A percentile compares a stretch with the other conserved stretches of the same genome.
phyloP scores from a whole-genome alignment of 2,113 vertebrate genomes.

The Fulmarus glacialis region DNA sequence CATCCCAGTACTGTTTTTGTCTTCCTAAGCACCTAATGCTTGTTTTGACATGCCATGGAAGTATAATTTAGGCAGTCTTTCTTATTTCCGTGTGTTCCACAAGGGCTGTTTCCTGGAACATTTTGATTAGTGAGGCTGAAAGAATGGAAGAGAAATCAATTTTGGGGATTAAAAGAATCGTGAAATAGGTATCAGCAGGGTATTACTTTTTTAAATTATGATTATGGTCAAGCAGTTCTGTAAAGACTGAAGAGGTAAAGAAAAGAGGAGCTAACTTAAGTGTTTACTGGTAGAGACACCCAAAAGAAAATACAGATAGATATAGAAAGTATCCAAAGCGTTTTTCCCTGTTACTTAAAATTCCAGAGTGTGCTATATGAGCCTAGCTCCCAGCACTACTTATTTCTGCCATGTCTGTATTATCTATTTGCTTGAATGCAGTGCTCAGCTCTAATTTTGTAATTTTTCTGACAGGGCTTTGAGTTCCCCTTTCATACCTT shows the following conservation, averaged over 20 bases:
- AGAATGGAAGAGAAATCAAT: neutral
- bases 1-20: neutral
- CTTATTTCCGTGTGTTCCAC: neutral
- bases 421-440: constrained; percentile 37
- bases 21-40: neutral
- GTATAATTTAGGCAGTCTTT: neutral
- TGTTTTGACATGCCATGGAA: neutral
- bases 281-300: neutral
- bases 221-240: neutral
- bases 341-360: neutral
- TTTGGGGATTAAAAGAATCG: neutral
- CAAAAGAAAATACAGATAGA: neutral
- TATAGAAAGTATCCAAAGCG: neutral
- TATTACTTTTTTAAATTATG: neutral
- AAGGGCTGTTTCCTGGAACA: neutral
- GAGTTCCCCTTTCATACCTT: constrained; percentile 41
- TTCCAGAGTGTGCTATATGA: neutral
- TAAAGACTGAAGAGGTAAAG: neutral
- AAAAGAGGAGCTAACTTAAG: neutral
- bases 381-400: constrained; percentile 35
- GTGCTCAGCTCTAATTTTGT: constrained; percentile 47
- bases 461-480: constrained; percentile 33
- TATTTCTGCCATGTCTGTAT: constrained; percentile 3
- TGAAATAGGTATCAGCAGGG: neutral
- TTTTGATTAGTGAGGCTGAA: neutral